phyloP scores from a whole-genome alignment of 2,888 invertebrate genomes.

The Epinotia ramella region DNA sequence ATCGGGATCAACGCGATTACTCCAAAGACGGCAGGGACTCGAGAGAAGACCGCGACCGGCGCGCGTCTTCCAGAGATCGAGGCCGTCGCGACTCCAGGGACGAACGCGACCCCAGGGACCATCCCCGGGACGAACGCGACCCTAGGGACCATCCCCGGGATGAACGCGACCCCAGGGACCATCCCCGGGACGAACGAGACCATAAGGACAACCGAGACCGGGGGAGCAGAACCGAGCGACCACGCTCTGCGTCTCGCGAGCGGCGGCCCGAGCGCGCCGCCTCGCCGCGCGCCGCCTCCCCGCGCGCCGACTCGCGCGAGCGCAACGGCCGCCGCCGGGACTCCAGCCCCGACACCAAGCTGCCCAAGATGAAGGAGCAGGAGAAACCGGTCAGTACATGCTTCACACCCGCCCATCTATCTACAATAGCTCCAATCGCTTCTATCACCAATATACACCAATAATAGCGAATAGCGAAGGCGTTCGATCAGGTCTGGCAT shows the following conservation, averaged over 20 bases:
- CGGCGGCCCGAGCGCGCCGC: too few species aligned
- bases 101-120: constrained; percentile 45
- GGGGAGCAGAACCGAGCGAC: too few species aligned
- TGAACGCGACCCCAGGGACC: constrained; percentile 45
- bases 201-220: neutral
- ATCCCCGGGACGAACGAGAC: constrained; percentile 49
- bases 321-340: constrained; percentile 65
- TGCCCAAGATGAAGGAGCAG: constrained; percentile 91
- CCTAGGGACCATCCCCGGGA: constrained; percentile 43
- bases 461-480: too few species aligned
- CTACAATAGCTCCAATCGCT: too few species aligned
- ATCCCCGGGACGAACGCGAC: constrained; percentile 49
- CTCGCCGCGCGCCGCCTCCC: constrained; percentile 37
- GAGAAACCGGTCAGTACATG: constrained; percentile 87
- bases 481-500: too few species aligned
- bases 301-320: constrained; percentile 42
- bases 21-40: constrained; percentile 56
- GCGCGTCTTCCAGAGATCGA: constrained; percentile 50
- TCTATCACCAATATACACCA: too few species aligned
- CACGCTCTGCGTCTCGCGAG: too few species aligned
- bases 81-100: constrained; percentile 42
- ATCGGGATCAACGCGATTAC: constrained; percentile 56
- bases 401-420: too few species aligned
- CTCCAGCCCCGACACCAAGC: constrained; percentile 68
- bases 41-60: constrained; percentile 56